Percentiles rank a stretch among this genome's conserved stretches.
These are phyloP conservation scores for Phengaris arion DNA, from an alignment of 2,888 invertebrate species.

Conservation along the genomic window DNA sequence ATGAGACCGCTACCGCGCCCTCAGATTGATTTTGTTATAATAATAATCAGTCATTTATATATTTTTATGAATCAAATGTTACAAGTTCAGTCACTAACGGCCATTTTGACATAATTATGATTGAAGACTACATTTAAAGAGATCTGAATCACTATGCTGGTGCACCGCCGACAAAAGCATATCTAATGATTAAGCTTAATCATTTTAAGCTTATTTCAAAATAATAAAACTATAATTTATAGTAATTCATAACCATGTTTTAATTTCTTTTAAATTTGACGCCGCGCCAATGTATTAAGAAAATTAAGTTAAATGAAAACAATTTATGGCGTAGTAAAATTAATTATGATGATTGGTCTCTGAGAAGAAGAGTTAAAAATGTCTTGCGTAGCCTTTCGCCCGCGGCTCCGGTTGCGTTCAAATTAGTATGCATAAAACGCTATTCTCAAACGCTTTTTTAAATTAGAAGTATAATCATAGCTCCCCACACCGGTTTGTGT, in stretches of 20 bases:
- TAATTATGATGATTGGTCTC: background rate
- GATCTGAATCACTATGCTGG: too few species aligned
- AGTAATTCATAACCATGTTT: background rate
- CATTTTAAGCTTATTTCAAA: background rate
- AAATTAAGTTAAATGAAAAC: slow-evolving; percentile 9
- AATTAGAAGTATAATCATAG: too few species aligned
- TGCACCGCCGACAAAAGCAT: background rate
- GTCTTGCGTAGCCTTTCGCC: too few species aligned
- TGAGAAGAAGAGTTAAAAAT: background rate
- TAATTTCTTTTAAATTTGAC: slow-evolving; percentile 17
- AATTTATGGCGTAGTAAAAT: background rate
- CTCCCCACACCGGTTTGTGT: too few species aligned
- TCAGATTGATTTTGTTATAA: too few species aligned
- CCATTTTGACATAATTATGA: background rate
- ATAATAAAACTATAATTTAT: slow-evolving; percentile 10
- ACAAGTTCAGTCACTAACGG: too few species aligned
- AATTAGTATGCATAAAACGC: too few species aligned
- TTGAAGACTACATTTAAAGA: background rate
- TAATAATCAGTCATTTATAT: too few species aligned
- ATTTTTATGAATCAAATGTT: too few species aligned
- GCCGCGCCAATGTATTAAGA: background rate
- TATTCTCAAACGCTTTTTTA: too few species aligned
- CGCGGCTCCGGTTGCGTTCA: too few species aligned
- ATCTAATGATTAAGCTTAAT: background rate
- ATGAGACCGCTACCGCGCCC: too few species aligned